phyloP scores from a whole-genome alignment of 2,113 vertebrate genomes.

The Alligator sinensis region DNA sequence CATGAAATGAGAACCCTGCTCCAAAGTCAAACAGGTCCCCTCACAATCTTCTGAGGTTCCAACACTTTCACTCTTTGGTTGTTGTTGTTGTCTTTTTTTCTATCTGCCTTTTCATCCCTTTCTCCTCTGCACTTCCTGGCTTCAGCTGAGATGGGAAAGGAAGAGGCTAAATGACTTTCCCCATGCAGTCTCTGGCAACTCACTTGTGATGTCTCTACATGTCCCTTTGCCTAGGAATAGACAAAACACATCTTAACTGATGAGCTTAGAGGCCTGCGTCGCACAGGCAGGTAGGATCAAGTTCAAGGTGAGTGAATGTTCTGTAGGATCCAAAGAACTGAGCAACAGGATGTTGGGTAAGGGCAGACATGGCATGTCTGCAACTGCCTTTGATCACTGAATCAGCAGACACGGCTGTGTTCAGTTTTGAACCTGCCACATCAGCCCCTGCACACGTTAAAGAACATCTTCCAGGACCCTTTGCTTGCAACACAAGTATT shows the following conservation, averaged over 20 bases:
- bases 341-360: neutral
- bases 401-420: neutral
- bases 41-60: neutral
- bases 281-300: accelerated
- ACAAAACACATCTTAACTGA: neutral
- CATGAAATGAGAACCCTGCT: neutral
- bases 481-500: accelerated
- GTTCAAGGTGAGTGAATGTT: accelerated
- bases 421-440: neutral
- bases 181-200: neutral
- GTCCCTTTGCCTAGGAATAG: neutral
- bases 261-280: neutral
- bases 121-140: neutral
- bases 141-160: accelerated
- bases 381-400: neutral
- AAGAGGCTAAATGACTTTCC: neutral
- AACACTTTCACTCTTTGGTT: neutral
- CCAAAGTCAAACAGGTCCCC: neutral
- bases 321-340: neutral
- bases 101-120: neutral
- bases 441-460: neutral
- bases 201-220: neutral
- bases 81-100: neutral
- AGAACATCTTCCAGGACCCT: accelerated
- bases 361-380: neutral